Evolutionary conservation across 2,888 invertebrate species (phyloP), one percentile per base, ranked within the genome.

Genomic region (Uropetala carovei): DNA sequence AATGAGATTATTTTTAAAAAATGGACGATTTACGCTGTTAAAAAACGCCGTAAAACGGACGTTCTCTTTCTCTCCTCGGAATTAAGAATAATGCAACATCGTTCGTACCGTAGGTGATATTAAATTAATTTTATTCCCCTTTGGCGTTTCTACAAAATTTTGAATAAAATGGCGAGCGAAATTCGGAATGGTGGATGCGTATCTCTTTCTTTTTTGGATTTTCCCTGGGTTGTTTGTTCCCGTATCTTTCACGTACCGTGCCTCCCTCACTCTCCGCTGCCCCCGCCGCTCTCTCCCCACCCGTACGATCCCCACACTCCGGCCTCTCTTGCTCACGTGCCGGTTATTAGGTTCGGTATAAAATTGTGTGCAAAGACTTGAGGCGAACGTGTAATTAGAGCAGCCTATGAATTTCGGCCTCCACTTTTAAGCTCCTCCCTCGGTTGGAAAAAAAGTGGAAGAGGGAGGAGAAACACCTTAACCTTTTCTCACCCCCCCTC

Each of bases 341-440:
- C 89, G 11, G n/a, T 43, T 56, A 68, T 89, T 89, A 89, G 30
- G 89, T 43, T 56, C 30, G 18, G 83, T 3, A 83, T n/a, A n/a
- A n/a, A 83, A 64, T 60, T 60, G 89, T 4, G 43, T 30, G 64
- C 27, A 43, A 43, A 43, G 43, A 43, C 43, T 43, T 43, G 43
- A 43, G 16, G 27, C 43, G 60, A 16, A 18, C 60, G 89, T 64
- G 89, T 64, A 89, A 89, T 89, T 89, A 89, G 64, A 56, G 86
- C 86, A 18, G 22, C 86, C 86, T 86, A 60, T 86, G 60, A 59
- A 86, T 86, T 83, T 83, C 83, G 83, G 56, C 57, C 83, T 83
- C 18, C 8, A 8, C 18, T 56, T 27, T 0, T 57, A 60, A 27
- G 89, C 89, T 89, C 89, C 89, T 68, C 64, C 89, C 89, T 57